Percentiles rank a stretch among this genome's conserved stretches.
Evolutionary conservation across 1,140 invertebrate genomes (phyloP).

Genomic region (Zaprionus ghesquierei): DNA sequence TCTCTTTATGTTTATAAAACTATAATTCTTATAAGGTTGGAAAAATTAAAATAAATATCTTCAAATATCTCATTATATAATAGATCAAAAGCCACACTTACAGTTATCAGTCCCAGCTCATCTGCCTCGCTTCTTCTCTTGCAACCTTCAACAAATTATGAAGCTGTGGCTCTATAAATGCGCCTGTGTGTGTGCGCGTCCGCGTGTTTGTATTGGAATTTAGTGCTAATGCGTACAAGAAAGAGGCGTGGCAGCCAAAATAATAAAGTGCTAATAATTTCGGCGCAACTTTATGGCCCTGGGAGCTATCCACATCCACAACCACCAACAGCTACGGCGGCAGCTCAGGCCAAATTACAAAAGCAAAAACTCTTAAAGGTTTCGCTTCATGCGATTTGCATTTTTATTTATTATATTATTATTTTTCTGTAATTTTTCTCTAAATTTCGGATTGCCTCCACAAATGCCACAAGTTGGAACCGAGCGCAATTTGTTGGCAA

Average conservation of each 20-base stretch:
- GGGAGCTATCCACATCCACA: constrained; percentile 3
- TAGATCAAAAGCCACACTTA: not conserved
- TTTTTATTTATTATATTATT: constrained; percentile 22
- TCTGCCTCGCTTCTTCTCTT: not conserved
- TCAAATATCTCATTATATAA: too few species aligned
- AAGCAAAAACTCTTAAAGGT: not conserved
- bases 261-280: constrained; percentile 80
- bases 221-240: constrained; percentile 74
- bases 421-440: constrained; percentile 5
- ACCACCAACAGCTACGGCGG: not conserved
- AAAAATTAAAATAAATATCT: too few species aligned
- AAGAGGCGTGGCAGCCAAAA: constrained; percentile 69
- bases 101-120: not conserved
- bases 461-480: constrained; percentile 23
- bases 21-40: too few species aligned
- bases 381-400: constrained; percentile 43
- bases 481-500: constrained; percentile 32
- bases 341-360: not conserved
- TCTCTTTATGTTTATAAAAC: too few species aligned
- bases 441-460: not conserved
- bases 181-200: not conserved
- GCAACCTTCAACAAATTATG: not conserved
- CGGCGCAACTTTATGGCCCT: constrained; percentile 59
- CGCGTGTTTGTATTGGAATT: constrained; percentile 33
- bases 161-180: not conserved